These are phyloP conservation scores for Nomada ferruginata DNA, from an alignment of 2,888 invertebrate species.

Conservation along the genomic window DNA sequence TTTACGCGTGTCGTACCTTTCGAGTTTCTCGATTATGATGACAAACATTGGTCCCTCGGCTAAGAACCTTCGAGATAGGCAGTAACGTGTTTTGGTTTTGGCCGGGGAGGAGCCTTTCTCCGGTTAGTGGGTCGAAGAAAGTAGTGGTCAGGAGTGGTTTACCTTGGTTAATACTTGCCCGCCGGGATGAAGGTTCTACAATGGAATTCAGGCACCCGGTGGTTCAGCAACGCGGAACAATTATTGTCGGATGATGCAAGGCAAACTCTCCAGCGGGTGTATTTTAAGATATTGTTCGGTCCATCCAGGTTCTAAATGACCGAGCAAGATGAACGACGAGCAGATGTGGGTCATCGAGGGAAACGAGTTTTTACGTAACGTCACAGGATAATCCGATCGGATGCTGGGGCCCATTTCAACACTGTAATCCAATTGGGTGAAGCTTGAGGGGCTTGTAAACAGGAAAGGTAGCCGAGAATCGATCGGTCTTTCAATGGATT, in stretches of 20 bases:
- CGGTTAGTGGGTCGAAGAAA: constrained; percentile 83
- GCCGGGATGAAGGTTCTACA: constrained; percentile 36
- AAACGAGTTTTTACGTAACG: constrained; percentile 79
- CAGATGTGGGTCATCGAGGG: constrained; percentile 71
- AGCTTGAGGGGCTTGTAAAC: constrained; percentile 19
- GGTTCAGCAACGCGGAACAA: constrained; percentile 17
- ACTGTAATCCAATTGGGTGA: constrained; percentile 15
- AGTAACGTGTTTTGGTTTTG: constrained; percentile 72
- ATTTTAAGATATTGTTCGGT: constrained; percentile 54
- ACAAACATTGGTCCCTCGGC: constrained; percentile 14
- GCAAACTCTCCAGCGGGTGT: constrained; percentile 3
- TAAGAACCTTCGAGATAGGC: constrained; percentile 40
- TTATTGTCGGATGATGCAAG: constrained; percentile 38
- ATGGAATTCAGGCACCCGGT: constrained; percentile 25
- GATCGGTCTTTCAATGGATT: constrained; percentile 6
- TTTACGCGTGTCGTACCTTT: background rate
- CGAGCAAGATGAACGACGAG: constrained; percentile 30
- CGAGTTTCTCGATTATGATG: background rate
- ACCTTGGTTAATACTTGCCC: constrained; percentile 81
- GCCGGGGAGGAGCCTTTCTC: constrained; percentile 79
- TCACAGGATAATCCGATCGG: constrained; percentile 48
- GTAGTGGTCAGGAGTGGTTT: constrained; percentile 81
- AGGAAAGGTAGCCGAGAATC: constrained; percentile 13
- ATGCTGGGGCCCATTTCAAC: constrained; percentile 23
- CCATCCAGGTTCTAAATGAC: constrained; percentile 39